Evolutionary conservation across 2,888 invertebrate species (phyloP), one percentile per base, ranked within the genome.

Genomic region (Drosophila nr. perissopoda): DNA sequence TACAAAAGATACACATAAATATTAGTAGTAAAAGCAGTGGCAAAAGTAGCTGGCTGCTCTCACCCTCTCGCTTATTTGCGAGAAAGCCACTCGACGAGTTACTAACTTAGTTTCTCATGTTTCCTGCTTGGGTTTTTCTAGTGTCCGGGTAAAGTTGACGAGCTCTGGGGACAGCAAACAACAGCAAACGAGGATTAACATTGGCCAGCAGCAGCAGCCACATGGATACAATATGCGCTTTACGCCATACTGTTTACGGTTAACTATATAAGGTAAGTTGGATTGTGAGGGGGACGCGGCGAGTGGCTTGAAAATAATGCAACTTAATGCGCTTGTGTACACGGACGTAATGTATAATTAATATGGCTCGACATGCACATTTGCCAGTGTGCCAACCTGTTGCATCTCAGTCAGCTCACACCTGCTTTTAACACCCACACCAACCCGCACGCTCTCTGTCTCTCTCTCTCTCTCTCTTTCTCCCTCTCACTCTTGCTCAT

Each of bases 1-100:
- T 90, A 87, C 89, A 88, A 78, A 82, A 82, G 82, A 90, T 83
- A 87, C 85, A 87, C 79, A 82, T 74, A 88, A 74, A 86, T 89
- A 84, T 85, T 78, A 82, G 75, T 52, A 40, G 64, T 54, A 59
- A 56, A 57, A 70, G 75, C 68, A 69, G 68, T 68, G 59, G 66
- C 58, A 34, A 57, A 67, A 72, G 78, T 66, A 70, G 80, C 82
- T 80, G 34, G 38, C 58, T 70, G 45, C 56, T 52, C 59, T 49
- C 27, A 16, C 11, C 73, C 60, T 56, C 65, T 70, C 67, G 77
- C 61, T 83, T 83, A 83, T 83, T 80, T 77, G 82, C 82, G 16
- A 58, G 53, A 69, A 78, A 82, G 71, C 79, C 85, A 82, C 82
- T 82, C 82, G 80, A 69, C 77, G 75, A 85, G 87, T 85, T 90